phyloP scores from a whole-genome alignment of 2,888 invertebrate species.

The Apamea epomidion region DNA sequence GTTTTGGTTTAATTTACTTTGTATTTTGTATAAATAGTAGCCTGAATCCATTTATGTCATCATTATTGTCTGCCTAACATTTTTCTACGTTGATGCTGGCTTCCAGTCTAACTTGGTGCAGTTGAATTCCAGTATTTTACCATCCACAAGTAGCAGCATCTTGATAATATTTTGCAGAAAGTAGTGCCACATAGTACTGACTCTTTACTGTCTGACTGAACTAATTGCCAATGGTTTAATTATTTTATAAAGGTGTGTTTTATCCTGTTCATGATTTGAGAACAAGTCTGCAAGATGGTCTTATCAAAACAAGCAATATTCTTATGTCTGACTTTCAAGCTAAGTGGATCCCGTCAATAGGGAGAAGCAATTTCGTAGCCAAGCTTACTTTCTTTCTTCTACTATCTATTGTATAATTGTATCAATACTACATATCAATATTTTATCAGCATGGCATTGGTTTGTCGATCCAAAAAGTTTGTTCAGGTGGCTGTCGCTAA shows the following conservation, averaged over 20 bases:
- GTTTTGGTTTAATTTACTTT: slow-evolving; percentile 3
- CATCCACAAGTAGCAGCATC: not conserved
- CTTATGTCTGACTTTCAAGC: not conserved
- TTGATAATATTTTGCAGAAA: not conserved
- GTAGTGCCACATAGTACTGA: not conserved
- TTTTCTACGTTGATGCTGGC: too few species aligned
- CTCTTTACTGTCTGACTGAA: too few species aligned
- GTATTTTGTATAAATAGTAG: not conserved
- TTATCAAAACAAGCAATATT: not conserved
- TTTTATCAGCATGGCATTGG: not conserved
- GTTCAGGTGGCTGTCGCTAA: not conserved
- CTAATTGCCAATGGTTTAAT: not conserved
- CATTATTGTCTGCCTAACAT: not conserved
- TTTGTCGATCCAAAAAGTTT: not conserved
- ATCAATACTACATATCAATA: not conserved
- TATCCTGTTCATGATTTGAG: not conserved
- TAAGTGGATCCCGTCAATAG: not conserved
- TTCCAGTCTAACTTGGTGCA: not conserved
- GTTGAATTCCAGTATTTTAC: not conserved
- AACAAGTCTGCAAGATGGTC: not conserved
- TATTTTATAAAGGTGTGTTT: not conserved
- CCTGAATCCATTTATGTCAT: not conserved
- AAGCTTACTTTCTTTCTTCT: not conserved
- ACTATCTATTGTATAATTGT: not conserved
- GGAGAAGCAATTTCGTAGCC: not conserved